These are phyloP conservation scores for Tenthredo scrophulariae DNA, from an alignment of 2,888 invertebrate species.

Conservation along the genomic window DNA sequence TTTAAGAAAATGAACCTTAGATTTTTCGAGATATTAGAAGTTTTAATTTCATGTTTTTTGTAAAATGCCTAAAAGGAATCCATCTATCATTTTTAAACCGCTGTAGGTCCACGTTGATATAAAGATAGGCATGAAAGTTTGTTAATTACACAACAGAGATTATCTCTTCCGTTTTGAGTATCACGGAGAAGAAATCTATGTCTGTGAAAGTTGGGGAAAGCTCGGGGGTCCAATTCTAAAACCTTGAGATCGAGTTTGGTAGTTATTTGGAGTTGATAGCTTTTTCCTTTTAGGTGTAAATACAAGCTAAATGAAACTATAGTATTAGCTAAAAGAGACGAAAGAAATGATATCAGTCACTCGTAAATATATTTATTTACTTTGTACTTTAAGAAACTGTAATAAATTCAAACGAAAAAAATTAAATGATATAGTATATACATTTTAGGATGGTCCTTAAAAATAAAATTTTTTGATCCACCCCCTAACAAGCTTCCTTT, in stretches of 20 bases:
- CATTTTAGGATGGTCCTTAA: too few species aligned
- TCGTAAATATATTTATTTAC: slow-evolving; percentile 38
- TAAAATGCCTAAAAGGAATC: not conserved
- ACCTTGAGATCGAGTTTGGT: slow-evolving; percentile 3
- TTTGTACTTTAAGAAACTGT: slow-evolving; percentile 29
- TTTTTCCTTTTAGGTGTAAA: slow-evolving; percentile 6
- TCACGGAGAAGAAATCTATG: not conserved
- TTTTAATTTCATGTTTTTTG: slow-evolving; percentile 19
- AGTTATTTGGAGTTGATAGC: slow-evolving; percentile 3
- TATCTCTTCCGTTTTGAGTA: not conserved
- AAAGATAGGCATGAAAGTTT: not conserved
- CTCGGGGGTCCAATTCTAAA: slow-evolving; percentile 21
- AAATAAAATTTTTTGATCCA: too few species aligned
- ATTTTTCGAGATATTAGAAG: not conserved
- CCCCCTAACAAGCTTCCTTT: too few species aligned
- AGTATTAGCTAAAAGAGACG: slow-evolving; percentile 8
- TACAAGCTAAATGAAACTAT: not conserved
- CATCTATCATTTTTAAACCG: not conserved
- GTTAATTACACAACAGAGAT: not conserved
- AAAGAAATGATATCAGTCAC: slow-evolving; percentile 15
- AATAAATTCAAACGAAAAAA: not conserved
- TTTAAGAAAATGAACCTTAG: slow-evolving; percentile 4
- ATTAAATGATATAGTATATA: too few species aligned
- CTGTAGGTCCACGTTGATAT: not conserved
- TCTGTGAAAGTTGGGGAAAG: slow-evolving; percentile 10